Evolutionary conservation across 35 echinoderm and acorn worm genomes (phyloP).

Genomic region (Amphiura filiformis): DNA sequence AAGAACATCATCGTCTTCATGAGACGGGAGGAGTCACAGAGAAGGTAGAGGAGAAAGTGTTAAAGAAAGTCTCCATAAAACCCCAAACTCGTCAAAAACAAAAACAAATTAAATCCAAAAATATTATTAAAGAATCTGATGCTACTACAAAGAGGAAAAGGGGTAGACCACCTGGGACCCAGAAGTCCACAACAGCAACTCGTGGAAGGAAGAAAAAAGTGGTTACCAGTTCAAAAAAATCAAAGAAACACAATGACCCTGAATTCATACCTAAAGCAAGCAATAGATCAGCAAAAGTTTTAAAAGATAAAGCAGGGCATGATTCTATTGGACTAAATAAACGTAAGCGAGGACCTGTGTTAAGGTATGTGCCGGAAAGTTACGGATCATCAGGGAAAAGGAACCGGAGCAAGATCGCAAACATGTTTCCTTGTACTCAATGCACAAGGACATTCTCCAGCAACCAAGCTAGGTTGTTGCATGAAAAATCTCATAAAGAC

Average conservation of each 20-base stretch:
- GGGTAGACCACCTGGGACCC: neutral
- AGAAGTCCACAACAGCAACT: neutral
- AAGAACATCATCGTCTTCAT: neutral
- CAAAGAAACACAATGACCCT: too few species aligned
- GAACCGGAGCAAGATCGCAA: neutral
- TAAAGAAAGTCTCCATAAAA: too few species aligned
- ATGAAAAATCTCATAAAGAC: neutral
- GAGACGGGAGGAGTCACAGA: neutral
- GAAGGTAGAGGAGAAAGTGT: too few species aligned
- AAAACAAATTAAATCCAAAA: too few species aligned
- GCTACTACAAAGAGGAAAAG: neutral
- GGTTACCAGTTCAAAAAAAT: too few species aligned
- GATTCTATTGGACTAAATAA: neutral
- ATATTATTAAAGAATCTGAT: neutral
- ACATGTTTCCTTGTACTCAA: neutral
- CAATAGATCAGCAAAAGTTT: too few species aligned
- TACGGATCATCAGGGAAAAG: neutral
- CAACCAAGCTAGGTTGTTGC: neutral
- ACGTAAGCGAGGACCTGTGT: neutral
- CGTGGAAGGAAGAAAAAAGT: too few species aligned
- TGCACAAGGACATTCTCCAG: neutral
- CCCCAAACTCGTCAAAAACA: too few species aligned
- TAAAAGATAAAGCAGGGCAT: neutral
- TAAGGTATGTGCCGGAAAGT: neutral
- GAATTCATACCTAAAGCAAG: too few species aligned